Evolutionary conservation across 2,888 invertebrate genomes (phyloP), one percentile per base, ranked within the genome.

Genomic region (Agrochola lota): DNA sequence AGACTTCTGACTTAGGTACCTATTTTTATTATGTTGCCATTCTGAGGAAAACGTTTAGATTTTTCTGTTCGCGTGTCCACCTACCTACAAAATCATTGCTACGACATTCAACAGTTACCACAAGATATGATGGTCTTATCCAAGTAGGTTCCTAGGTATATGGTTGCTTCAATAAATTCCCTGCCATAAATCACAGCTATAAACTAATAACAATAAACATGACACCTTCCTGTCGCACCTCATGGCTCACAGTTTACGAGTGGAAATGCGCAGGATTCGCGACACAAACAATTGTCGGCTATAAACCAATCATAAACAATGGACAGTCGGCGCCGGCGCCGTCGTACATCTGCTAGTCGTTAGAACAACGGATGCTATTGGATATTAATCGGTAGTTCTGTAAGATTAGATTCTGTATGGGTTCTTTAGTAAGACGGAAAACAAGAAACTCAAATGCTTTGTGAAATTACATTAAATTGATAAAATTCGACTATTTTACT

Each of bases 261-360:
- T 86, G 81, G 84, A 87, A 87, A 84, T 67, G 69, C 80, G 74
- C 85, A 85, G 85, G 85, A 85, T 83, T 83, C 80, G 78, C 84
- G 82, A 87, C 77, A 78, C 82, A 87, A 81, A 89, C 89, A 85
- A 78, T 59, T 78, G 81, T 74, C 81, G 84, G 76, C 71, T 71
- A 83, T 90, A 91, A 90, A 90, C 77, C 77, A 67, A 74, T 26
- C 26, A 77, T 91, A 92, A 92, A 93, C 92, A 92, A 55, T 74
- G 63, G 71, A 80, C 85, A 72, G 75, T 46, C 87, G 89, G 94
- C 95, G 94, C 94, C 94, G 95, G 94, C 95, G 95, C 92, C 87
- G 71, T 43, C 7, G 9, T 43, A 78, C 91, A 91, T 91, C 84
- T 91, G 91, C 66, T 72, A 62, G n/a, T 66, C 81, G 88, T 88